phyloP scores from a whole-genome alignment of 2,113 vertebrate species.

The Neomonachus schauinslandi region DNA sequence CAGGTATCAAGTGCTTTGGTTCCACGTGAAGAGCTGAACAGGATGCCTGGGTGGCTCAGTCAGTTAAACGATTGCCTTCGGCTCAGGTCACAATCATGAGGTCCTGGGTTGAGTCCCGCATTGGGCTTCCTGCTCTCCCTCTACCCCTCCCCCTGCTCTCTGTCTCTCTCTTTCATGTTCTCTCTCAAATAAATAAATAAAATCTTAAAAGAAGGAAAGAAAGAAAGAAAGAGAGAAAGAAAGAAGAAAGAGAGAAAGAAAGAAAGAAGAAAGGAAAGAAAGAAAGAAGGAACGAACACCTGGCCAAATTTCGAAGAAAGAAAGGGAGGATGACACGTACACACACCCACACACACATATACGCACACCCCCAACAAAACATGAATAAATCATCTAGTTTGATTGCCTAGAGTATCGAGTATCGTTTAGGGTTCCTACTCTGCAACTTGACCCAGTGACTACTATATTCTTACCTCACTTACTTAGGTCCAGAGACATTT shows the following conservation, averaged over 20 bases:
- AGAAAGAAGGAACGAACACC: no score
- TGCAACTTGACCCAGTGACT: neutral
- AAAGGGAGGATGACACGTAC: neutral
- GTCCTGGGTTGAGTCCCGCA: neutral
- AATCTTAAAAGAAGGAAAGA: neutral
- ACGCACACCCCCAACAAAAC: neutral
- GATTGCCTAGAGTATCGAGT: neutral
- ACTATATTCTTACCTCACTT: neutral
- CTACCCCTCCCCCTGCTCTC: no score
- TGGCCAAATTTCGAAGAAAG: neutral
- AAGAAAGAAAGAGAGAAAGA: no score
- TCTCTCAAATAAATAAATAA: neutral
- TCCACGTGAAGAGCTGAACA: neutral
- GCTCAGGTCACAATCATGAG: neutral
- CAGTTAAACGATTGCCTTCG: neutral
- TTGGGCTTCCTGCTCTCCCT: neutral
- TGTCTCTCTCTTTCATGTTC: no score
- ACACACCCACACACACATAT: accelerated
- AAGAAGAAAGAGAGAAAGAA: no score
- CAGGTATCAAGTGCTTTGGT: neutral
- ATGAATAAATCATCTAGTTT: neutral
- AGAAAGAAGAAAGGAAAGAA: no score
- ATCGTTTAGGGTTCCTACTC: neutral
- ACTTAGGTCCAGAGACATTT: neutral
- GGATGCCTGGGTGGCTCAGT: neutral